Evolutionary conservation across 2,888 invertebrate genomes (phyloP).

Genomic region (Ectobius pallidus): DNA sequence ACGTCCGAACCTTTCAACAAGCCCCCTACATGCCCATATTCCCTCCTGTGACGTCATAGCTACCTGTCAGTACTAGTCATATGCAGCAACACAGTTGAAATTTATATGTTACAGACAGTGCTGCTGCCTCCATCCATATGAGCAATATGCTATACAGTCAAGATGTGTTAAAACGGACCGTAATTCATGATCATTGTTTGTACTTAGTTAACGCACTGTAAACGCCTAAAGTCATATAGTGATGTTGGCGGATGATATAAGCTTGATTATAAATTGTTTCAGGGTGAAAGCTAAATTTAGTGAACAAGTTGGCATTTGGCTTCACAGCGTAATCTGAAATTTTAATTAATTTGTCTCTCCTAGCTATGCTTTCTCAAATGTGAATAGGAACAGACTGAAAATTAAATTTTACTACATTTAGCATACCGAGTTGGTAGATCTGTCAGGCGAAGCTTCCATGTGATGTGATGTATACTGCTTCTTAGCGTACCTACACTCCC

Average conservation of each 20-base stretch:
- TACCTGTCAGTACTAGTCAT: conserved; percentile 15
- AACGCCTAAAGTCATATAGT: background rate
- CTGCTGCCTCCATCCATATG: background rate
- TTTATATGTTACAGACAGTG: background rate
- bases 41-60: background rate
- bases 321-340: background rate
- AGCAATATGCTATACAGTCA: background rate
- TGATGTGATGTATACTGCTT: too few species aligned
- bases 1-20: conserved; percentile 2
- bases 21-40: background rate
- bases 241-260: conserved; percentile 4
- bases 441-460: too few species aligned
- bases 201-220: background rate
- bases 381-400: too few species aligned
- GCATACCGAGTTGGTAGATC: too few species aligned
- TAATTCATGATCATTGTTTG: background rate
- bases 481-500: too few species aligned
- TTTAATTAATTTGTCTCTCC: too few species aligned
- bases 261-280: background rate
- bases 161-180: background rate
- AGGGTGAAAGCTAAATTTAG: too few species aligned
- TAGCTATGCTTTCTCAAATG: too few species aligned
- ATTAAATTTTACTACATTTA: too few species aligned
- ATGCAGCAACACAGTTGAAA: background rate
- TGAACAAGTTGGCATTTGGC: too few species aligned